phyloP scores from a whole-genome alignment of 2,888 invertebrate genomes.

The Baccha elongata region DNA sequence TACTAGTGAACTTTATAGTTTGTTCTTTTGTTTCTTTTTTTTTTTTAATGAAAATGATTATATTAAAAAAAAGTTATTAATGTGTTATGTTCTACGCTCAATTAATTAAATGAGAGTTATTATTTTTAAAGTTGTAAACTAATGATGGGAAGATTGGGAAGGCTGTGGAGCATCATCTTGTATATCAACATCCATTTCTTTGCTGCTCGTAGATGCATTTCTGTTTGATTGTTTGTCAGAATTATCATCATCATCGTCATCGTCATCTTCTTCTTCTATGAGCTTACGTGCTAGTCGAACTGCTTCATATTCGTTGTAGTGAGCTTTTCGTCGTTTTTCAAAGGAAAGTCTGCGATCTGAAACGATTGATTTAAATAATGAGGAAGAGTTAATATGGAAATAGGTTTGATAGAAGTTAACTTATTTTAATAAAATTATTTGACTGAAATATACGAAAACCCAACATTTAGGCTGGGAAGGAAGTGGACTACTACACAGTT shows the following conservation, averaged over 20 bases:
- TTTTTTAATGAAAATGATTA: constrained; percentile 43
- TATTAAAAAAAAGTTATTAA: constrained; percentile 27
- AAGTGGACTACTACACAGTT: too few relatives aligned
- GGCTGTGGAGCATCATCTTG: constrained; percentile 74
- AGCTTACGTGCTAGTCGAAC: constrained; percentile 95
- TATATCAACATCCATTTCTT: constrained; percentile 74
- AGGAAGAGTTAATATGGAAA: too few relatives aligned
- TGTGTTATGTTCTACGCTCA: constrained; percentile 36
- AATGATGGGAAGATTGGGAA: constrained; percentile 73
- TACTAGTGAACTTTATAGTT: constrained; percentile 30
- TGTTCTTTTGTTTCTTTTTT: constrained; percentile 7
- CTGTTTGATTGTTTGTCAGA: constrained; percentile 63
- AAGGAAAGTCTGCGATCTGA: constrained; percentile 90
- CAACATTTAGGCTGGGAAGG: too few relatives aligned
- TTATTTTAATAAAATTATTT: too few relatives aligned
- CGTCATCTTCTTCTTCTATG: constrained; percentile 94
- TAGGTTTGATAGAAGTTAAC: too few relatives aligned
- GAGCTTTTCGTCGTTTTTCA: constrained; percentile 96
- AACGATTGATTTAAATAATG: too few relatives aligned
- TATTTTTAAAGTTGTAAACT: constrained; percentile 61
- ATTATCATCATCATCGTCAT: constrained; percentile 85
- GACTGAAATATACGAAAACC: too few relatives aligned
- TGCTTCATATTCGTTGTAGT: constrained; percentile 98
- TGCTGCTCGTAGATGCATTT: constrained; percentile 68
- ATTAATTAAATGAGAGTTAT: constrained; percentile 60